A percentile compares a stretch with the other conserved stretches of the same genome.
Evolutionary conservation across 2,113 vertebrate species (phyloP).

Genomic region (Neolamprologus ventralis): DNA sequence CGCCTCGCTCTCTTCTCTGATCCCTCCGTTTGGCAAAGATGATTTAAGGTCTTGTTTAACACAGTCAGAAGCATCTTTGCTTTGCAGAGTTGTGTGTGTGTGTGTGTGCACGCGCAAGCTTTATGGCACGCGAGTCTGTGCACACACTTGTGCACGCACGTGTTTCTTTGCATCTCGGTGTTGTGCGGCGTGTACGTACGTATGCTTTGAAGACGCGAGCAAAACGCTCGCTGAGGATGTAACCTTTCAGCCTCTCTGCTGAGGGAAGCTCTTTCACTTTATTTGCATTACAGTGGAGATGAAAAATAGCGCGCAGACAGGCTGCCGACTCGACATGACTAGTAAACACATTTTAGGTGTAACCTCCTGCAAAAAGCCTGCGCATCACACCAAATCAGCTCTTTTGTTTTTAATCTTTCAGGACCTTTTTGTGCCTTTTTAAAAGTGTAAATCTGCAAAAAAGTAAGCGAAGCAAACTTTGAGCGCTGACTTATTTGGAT

Average conservation of each 20-base stretch:
- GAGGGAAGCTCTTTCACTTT: conserved; percentile 21
- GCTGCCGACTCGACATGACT: neutral
- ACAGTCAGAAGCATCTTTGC: conserved; percentile 8
- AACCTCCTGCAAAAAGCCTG: neutral
- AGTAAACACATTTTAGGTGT: neutral
- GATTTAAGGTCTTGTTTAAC: conserved; percentile 47
- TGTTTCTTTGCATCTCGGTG: neutral
- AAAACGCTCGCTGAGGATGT: neutral
- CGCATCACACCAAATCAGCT: neutral
- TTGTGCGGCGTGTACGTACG: neutral
- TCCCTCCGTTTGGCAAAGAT: conserved; percentile 20
- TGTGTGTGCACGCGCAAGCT: neutral
- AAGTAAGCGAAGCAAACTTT: neutral
- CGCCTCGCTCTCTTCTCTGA: neutral
- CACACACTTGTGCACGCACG: neutral
- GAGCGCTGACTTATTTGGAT: neutral
- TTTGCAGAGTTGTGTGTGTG: neutral
- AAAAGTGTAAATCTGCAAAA: neutral
- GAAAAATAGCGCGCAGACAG: neutral
- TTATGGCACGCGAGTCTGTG: neutral
- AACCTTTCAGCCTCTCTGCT: conserved; percentile 15
- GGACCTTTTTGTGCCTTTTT: neutral
- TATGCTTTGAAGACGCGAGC: neutral
- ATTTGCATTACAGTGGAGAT: conserved; percentile 21
- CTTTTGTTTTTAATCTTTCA: neutral